Base-by-base conservation (phyloP, 1,140 invertebrate genomes). In the Saxidomus purpurata region DNA sequence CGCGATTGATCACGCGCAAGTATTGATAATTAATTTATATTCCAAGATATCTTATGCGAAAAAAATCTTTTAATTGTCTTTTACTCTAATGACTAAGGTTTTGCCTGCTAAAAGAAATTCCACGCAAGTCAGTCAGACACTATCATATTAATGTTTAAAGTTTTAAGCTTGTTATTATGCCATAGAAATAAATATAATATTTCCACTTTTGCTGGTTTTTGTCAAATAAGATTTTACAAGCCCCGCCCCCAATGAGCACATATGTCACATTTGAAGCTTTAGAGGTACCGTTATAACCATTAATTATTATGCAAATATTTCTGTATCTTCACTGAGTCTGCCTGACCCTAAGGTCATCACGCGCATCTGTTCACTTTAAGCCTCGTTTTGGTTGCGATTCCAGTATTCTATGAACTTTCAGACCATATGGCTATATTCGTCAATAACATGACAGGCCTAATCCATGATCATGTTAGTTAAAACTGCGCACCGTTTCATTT, bases 221-320 rank as follows among this genome's bases (percentile, higher is more conserved):
- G 47, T 52, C 49, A n/a, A 34, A 79, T 52, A 52, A 36, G 76
- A 17, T 79, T 79, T 55, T 52, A 28, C 52, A 43, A 38, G 52
- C 63, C 84, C 76, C 40, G n/a, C 89, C 67, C 40, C 59, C 59
- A 59, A 49, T 47, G 43, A 74, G 77, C 59, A 49, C 71, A 69
- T 69, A 69, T 81, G 52, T 38, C 76, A 71, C 40, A 34, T 47
- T 69, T 43, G 43, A 40, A 69, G 47, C 71, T 63, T n/a, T 43
- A 82, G 74, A 36, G 76, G 77, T 84, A 87, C 89, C 61, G 76
- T 84, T 87, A 79, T 52, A 43, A 40, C 28, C 19, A 55, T 49
- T 83, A 47, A 69, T 74, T 71, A 79, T 69, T 85, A 88, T 88
- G 86, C 86, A 88, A 88, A 88, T 88, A 88, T 59, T 88, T 79